phyloP scores from a whole-genome alignment of 2,113 vertebrate genomes.

The Prionailurus bengalensis region DNA sequence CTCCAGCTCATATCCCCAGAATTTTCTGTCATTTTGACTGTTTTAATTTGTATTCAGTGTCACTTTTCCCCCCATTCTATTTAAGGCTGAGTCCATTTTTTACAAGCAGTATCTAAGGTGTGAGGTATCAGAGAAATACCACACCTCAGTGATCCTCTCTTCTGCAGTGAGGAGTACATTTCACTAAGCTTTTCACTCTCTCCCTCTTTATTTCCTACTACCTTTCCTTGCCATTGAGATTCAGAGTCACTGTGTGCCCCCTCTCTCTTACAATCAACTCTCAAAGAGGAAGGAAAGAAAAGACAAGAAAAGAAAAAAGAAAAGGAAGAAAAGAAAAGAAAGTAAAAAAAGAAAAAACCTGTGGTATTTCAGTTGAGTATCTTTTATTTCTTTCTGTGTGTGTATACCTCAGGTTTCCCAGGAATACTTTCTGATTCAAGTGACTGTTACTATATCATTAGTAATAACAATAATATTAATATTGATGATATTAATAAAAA shows the following conservation, averaged over 20 bases:
- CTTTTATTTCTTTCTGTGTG: not conserved
- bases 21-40: not conserved
- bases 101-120: not conserved
- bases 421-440: not conserved
- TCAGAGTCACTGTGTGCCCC: not conserved
- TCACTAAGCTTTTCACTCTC: not conserved
- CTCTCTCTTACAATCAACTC: not conserved
- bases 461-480: not conserved
- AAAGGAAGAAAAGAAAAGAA: not conserved
- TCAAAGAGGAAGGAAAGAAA: not conserved
- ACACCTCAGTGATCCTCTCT: not conserved
- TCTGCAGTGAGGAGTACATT: accelerated
- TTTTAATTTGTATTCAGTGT: slow-evolving; percentile 28
- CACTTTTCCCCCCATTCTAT: not conserved
- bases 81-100: not conserved
- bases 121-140: not conserved
- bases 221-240: not conserved
- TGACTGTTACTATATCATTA: not conserved
- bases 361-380: not conserved
- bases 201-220: not conserved
- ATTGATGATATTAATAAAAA: not conserved
- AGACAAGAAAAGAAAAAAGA: not conserved
- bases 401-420: not conserved
- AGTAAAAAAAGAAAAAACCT: not conserved
- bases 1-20: not conserved